Percentiles rank a stretch among this genome's conserved stretches.
Conservation (phyloP, 2,797 vertebrate genomes). For the Kryptolebias ocellatus region DNA sequence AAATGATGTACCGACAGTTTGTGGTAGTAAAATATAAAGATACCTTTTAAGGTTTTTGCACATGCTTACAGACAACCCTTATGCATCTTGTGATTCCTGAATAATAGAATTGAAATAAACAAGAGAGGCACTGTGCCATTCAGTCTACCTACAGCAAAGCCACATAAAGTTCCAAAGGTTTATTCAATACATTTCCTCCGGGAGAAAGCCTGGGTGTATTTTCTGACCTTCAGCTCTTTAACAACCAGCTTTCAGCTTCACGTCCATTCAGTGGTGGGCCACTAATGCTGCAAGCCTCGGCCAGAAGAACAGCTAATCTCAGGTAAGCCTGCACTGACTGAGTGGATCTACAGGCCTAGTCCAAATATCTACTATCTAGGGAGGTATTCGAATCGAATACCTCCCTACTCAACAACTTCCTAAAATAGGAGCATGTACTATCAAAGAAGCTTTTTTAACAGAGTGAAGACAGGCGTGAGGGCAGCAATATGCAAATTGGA, state of each 20-base stretch:
- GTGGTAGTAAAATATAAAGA: too few relatives aligned
- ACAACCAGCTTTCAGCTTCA: conserved; percentile 68
- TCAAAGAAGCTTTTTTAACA: conserved; percentile 56
- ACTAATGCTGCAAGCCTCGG: conserved; percentile 71
- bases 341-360: conserved; percentile 68
- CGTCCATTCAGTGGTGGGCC: conserved; percentile 64
- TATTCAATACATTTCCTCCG: conserved; percentile 62
- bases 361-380: too few relatives aligned
- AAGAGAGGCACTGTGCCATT: conserved; percentile 40
- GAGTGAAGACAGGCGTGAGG: conserved; percentile 32
- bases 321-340: conserved; percentile 80
- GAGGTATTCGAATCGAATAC: too few relatives aligned
- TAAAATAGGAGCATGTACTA: conserved; percentile 69
- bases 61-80: not conserved
- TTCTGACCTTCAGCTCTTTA: conserved; percentile 70
- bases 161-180: conserved; percentile 48
- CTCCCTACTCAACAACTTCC: conserved; percentile 44
- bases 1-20: not conserved
- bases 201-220: conserved; percentile 58
- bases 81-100: conserved; percentile 14
- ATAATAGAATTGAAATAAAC: conserved; percentile 21
- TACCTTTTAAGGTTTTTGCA: not conserved
- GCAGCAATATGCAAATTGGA: conserved; percentile 39
- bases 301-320: conserved; percentile 83
- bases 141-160: conserved; percentile 41